A percentile compares a stretch with the other conserved stretches of the same genome.
Conservation (phyloP, 2,113 vertebrate species). For the Stegastes partitus region DNA sequence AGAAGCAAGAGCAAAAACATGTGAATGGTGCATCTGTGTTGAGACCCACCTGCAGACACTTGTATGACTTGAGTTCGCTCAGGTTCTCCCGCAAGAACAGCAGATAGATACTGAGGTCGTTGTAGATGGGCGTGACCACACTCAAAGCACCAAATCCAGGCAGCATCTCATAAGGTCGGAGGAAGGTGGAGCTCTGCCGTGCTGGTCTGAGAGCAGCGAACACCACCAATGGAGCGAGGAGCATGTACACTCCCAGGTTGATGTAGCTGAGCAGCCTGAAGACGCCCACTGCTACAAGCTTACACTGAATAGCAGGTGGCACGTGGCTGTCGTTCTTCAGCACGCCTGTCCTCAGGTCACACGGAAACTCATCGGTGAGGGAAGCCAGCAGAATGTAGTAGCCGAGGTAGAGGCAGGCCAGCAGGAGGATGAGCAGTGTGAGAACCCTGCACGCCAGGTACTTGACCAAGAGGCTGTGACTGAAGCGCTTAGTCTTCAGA, state of each 20-base stretch:
- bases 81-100: constrained; percentile 96
- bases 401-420: constrained; percentile 89
- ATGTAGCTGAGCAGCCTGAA: constrained; percentile 94
- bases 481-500: constrained; percentile 91
- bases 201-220: constrained; percentile 87
- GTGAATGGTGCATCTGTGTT: not conserved
- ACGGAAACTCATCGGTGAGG: constrained; percentile 92
- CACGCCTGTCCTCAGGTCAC: constrained; percentile 90
- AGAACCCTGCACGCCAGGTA: constrained; percentile 89
- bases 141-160: constrained; percentile 90
- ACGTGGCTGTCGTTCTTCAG: constrained; percentile 88
- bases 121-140: constrained; percentile 85
- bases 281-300: constrained; percentile 93
- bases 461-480: constrained; percentile 85
- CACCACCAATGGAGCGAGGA: constrained; percentile 87
- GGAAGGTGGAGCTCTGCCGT: constrained; percentile 85
- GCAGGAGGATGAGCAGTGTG: constrained; percentile 87
- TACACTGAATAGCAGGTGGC: constrained; percentile 90
- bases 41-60: constrained; percentile 89
- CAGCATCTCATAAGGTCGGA: constrained; percentile 92
- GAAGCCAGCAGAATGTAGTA: constrained; percentile 94
- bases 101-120: constrained; percentile 94
- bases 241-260: constrained; percentile 89
- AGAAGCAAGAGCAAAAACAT: not conserved
- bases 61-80: constrained; percentile 94